Percentiles rank a stretch among this genome's conserved stretches.
phyloP scores from a whole-genome alignment of 2,797 vertebrate genomes.

The Decapterus maruadsi region DNA sequence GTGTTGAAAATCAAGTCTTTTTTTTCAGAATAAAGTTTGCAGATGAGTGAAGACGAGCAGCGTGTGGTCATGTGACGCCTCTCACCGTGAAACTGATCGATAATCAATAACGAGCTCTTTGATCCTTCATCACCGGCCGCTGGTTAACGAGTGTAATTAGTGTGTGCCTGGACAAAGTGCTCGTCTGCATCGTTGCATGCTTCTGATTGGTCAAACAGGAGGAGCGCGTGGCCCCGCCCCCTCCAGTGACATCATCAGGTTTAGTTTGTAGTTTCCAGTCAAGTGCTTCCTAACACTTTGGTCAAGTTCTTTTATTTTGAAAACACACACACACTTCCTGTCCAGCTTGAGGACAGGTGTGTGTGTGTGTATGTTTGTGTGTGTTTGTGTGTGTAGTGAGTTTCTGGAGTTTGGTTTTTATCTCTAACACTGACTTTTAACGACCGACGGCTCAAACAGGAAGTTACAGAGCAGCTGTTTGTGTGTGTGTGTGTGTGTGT shows the following conservation, averaged over 20 bases:
- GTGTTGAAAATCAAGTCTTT: neutral
- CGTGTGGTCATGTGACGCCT: neutral
- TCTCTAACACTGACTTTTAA: neutral
- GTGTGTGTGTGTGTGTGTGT: slow-evolving; percentile 26
- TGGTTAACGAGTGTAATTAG: neutral
- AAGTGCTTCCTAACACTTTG: slow-evolving; percentile 11
- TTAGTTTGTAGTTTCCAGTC: neutral
- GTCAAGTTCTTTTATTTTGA: slow-evolving; percentile 23
- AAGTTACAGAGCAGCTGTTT: neutral
- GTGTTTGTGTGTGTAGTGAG: too few species aligned
- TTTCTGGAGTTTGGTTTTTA: neutral
- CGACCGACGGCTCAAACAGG: neutral
- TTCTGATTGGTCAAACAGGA: neutral
- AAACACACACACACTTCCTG: neutral
- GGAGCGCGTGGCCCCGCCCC: too few species aligned
- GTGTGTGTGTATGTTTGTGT: neutral
- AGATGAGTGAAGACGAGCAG: neutral
- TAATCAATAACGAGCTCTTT: neutral
- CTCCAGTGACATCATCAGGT: neutral
- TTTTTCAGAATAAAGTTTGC: neutral
- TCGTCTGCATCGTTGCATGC: neutral
- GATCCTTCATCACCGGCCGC: neutral
- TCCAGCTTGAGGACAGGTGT: neutral
- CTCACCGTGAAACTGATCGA: neutral
- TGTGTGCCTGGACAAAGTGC: slow-evolving; percentile 33